Evolutionary conservation across 2,797 vertebrate species (phyloP), one percentile per base, ranked within the genome.

Genomic region (Acanthurus tractus): DNA sequence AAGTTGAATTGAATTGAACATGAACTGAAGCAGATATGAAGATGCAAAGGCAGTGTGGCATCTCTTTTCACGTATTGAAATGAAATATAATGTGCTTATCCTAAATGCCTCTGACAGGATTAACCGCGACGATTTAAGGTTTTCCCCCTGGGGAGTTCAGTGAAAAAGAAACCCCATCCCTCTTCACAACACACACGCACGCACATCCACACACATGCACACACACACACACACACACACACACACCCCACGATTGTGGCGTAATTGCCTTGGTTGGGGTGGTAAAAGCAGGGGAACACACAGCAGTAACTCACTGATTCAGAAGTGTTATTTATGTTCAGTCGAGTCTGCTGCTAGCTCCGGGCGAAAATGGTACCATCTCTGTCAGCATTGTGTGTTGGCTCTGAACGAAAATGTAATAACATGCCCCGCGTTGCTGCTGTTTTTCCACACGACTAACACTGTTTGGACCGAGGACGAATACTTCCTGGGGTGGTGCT

Each of bases 61-160:
- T 91, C 81, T 85, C 83, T 88, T 88, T 92, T 92, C 86, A 87
- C 80, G 66, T 87, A 84, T 65, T 90, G 80, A 90, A 94, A 93
- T 91, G 64, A 93, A 87, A 91, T 84, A 84, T 94, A 93, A 94
- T 82, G 80, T 87, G 88, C 89, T 94, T 92, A 91, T 93, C 88
- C 89, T 84, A 75, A 92, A 93, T 88, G 87, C 83, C 77, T 81
- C 73, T 89, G 93, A 93, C 89, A 89, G 91, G 92, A 94, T 95
- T 94, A 94, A 93, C 89, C 67, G 45, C 80, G 67, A 78, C 74
- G 22, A 92, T 92, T 94, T 87, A 90, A 91, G 79, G 74, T 85
- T 84, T 63, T 50, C 29, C 56, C 78, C 88, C 63, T 2, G 1
- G 68, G 80, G 83, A 87, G 72, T 83, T 79, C 18, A 58, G 74